Evolutionary conservation across 2,113 vertebrate species (phyloP), one percentile per base, ranked within the genome.

Genomic region (crab-eating macaque (Macaca fascicularis)): DNA sequence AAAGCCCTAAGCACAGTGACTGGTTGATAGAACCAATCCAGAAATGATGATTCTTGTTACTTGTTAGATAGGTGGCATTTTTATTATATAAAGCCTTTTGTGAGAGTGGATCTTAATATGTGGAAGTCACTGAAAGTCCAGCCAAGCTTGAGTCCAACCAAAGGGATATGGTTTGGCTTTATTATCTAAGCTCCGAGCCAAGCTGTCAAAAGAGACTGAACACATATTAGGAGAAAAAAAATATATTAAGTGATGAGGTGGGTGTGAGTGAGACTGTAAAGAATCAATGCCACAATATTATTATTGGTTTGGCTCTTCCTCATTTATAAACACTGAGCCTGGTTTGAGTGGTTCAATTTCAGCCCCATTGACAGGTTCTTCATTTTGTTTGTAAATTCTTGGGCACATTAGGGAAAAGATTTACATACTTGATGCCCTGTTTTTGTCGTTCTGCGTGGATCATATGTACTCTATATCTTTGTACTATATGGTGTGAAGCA

Each of bases 281-380:
- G 97, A 97, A 98, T 97, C 96, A 90, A 32, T 96, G 85, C 97
- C 95, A 79, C 96, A 96, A 75, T 98, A 95, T 97, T 96, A 96
- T 96, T 96, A 95, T 95, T 97, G 98, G 97, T 97, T 97, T 98
- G 97, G 97, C 98, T 94, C 93, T 91, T 97, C 72, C 38, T 98
- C 95, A 86, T 97, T 93, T 96, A 90, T 91, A 96, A 97, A 98
- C 93, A 93, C 1, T 91, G 84, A 95, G 59, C 38, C 45, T 97
- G 76, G 50, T 79, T 88, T 82, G 59, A 96, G 85, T 89, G 94
- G 84, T 82, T 93, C 88, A 74, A 22, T 95, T 84, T 90, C 82
- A 64, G 81, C 48, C 50, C 72, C 88, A 95, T 50, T 94, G 97
- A 92, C 67, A 89, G 88, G 52, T 82, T 95, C 81, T 93, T 94